Evolutionary conservation across 2,113 vertebrate species (phyloP).

Genomic region (Mionectes macconnelli): DNA sequence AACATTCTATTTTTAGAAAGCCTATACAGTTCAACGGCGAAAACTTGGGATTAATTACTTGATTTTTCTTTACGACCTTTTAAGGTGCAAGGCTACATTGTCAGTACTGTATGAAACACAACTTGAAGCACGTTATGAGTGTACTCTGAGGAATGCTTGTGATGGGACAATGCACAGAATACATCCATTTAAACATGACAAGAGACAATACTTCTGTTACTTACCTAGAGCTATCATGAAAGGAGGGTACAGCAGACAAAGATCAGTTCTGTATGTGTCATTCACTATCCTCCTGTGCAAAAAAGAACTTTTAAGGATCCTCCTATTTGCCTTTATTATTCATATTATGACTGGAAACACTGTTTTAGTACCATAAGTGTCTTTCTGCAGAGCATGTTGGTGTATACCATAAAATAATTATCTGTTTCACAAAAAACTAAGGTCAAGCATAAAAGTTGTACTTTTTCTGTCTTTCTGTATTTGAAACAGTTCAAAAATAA

Average conservation of each 20-base stretch:
- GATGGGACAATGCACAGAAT: neutral
- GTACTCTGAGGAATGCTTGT: neutral
- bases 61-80: neutral
- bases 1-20: neutral
- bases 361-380: neutral
- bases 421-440: neutral
- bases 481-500: neutral
- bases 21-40: neutral
- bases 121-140: neutral
- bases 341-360: neutral
- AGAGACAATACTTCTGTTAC: constrained; percentile 27
- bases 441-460: neutral
- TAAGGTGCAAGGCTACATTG: neutral
- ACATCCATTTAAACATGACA: neutral
- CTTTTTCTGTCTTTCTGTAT: neutral
- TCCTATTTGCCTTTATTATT: neutral
- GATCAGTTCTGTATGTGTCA: constrained; percentile 97
- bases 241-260: constrained; percentile 97
- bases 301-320: constrained; percentile 59
- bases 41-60: neutral
- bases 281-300: constrained; percentile 96
- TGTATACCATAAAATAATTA: neutral
- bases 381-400: neutral
- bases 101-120: neutral
- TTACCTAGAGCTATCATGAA: constrained; percentile 99